Evolutionary conservation across 2,113 vertebrate species (phyloP), one percentile per base, ranked within the genome.

Genomic region (Gambusia affinis): DNA sequence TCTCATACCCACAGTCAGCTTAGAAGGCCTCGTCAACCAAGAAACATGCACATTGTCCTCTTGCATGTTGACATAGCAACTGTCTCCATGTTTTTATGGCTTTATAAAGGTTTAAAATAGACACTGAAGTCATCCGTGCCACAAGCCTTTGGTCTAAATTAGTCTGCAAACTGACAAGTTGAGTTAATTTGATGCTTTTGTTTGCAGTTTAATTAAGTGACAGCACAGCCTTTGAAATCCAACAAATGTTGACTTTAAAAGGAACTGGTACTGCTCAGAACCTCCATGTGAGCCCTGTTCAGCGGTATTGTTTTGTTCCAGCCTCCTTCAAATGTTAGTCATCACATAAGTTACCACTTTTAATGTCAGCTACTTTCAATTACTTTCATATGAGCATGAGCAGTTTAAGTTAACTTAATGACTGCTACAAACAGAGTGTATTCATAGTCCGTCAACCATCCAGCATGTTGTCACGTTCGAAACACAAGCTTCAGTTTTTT

Each of bases 21-120:
- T 4, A 57, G 65, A 64, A 39, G 60, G 44, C 64, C 42, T 69
- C 39, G 70, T 47, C 30, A 74, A 31, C 8, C 62, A 60, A 33
- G 37, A 62, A 73, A 44, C 12, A 28, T 35, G 22, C 31, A 62
- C 64, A 72, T 35, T 72, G 69, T 30, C 7, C 30, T 31, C 30
- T 64, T 4, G 14, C 62, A 19, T 84, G 84, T 90, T 89, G 76
- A 81, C 91, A 64, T 76, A 82, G 83, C 70, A 89, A 91, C 88
- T 27, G 82, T 88, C 64, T 64, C 82, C 82, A 75, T 76, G 88
- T 85, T 87, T 37, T 89, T 79, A 85, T 31, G 35, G 82, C 73
- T 82, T 84, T 67, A 66, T 76, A 82, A 86, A 85, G 69, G 37
- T 77, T 83, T 72, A 82, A 85, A 60, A 88, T 72, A 77, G 84